Conservation (phyloP, 2,888 invertebrate genomes). For the Drosophila subsilvestris region DNA sequence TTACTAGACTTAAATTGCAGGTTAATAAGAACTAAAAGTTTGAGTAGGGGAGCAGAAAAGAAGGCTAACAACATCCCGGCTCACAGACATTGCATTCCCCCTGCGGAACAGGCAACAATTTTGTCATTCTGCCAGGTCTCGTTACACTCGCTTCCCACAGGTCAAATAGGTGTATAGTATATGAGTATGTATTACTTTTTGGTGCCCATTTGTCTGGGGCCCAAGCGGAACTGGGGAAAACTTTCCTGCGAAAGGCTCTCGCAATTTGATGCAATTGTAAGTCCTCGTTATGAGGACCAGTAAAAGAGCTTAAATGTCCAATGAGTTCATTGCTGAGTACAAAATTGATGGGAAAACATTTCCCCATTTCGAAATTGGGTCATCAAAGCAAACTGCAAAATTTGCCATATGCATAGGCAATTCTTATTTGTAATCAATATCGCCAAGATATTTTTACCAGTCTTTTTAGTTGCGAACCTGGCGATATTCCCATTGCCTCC, state of each 20-base stretch:
- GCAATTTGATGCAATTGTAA: constrained; percentile 9
- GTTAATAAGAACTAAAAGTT: constrained; percentile 32
- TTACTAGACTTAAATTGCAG: neutral
- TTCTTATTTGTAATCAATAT: neutral
- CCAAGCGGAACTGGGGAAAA: constrained; percentile 20
- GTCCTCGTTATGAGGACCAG: constrained; percentile 6
- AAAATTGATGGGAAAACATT: constrained; percentile 35
- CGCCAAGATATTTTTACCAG: neutral
- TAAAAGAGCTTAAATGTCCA: constrained; percentile 32
- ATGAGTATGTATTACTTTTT: constrained; percentile 28
- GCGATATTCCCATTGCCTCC: neutral
- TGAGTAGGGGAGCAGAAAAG: constrained; percentile 29
- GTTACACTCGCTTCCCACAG: constrained; percentile 30
- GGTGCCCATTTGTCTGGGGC: constrained; percentile 72
- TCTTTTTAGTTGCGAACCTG: neutral
- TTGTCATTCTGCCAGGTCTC: constrained; percentile 62
- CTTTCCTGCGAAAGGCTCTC: constrained; percentile 8
- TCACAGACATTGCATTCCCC: constrained; percentile 6
- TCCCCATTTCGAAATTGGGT: constrained; percentile 4
- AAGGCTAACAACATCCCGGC: neutral
- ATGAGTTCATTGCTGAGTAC: constrained; percentile 22
- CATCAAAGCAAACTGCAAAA: constrained; percentile 11
- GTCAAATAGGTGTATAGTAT: constrained; percentile 33
- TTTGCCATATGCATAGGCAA: neutral
- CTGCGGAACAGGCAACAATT: constrained; percentile 31